Base-by-base conservation (phyloP, 2,113 vertebrate species). In the Lepus timidus region DNA sequence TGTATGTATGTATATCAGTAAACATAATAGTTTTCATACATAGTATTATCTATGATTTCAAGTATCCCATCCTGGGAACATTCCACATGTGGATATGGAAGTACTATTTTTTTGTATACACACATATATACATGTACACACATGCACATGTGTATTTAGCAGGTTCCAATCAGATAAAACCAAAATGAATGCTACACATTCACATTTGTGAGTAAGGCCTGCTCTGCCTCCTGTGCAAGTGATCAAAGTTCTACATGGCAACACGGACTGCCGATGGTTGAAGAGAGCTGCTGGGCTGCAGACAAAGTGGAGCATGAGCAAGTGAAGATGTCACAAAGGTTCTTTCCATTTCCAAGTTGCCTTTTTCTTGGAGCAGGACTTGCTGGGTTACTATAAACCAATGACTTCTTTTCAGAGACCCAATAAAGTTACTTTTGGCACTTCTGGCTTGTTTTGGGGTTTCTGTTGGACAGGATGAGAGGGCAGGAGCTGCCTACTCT, bases 281-380 rank as follows among this genome's bases (percentile, higher is more conserved):
- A 33, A 52, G 22, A 33, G 20, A 5, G 3, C 36, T 51, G 27
- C 4, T 25, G 23, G 71, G 25, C 5, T 36, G 17, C 19, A 71
- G 17, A 58, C 0, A 4, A 31, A 10, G 12, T 14, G 74, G 13
- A 7, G 2, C 1, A 22, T 27, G 16, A 1, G 27, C 14, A 17
- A 25, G 25, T 51, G 5, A 33, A 36, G 73, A 79, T 11, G 23
- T 4, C 25, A 27, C 25, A 27, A 5, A 6, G 6, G 23, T 78
- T 52, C n/a, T 23, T 2, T 0, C 4, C 13, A 33, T 31, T 75
- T 91, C 62, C 12, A 64, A 12, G 11, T 14, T 73, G n/a, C 9
- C 9, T 39, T 86, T 88, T 74, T 75, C 11, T 64, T 61, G 1
- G 49, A 33, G 8, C 6, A 36, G 1, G 16, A 25, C 39, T 39